These are phyloP conservation scores for Melanostoma scalare DNA, from an alignment of 2,888 invertebrate genomes.

Conservation along the genomic window DNA sequence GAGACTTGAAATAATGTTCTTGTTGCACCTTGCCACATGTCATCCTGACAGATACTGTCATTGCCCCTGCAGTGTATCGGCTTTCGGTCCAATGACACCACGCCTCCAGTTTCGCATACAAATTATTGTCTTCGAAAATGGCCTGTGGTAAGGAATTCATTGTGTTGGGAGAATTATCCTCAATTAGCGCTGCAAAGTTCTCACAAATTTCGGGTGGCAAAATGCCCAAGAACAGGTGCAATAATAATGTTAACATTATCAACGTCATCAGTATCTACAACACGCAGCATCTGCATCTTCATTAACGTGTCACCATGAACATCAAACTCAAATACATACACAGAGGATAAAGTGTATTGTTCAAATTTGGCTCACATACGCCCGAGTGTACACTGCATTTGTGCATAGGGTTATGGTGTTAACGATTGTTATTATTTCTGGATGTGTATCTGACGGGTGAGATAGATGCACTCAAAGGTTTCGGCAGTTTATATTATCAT, in stretches of 20 bases:
- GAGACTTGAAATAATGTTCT: conserved; percentile 9
- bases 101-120: conserved; percentile 3
- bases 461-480: conserved; percentile 58
- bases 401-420: conserved; percentile 37
- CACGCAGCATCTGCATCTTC: conserved; percentile 46
- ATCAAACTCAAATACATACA: conserved; percentile 7
- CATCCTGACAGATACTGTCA: conserved; percentile 19
- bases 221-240: conserved; percentile 54
- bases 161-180: conserved; percentile 39
- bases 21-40: conserved; percentile 23
- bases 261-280: conserved; percentile 44
- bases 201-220: conserved; percentile 27
- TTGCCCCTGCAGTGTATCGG: conserved; percentile 14
- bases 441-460: conserved; percentile 34
- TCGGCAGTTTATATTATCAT: conserved; percentile 60
- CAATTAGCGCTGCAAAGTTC: conserved; percentile 51
- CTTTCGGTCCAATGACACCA: conserved; percentile 1
- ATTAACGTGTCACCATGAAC: conserved; percentile 56
- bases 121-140: conserved; percentile 24
- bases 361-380: conserved; percentile 34
- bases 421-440: conserved; percentile 62
- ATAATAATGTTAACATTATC: conserved; percentile 61
- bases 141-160: conserved; percentile 13
- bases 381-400: conserved; percentile 1
- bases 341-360: conserved; percentile 6